Conservation (phyloP, 2,888 invertebrate species). For the Graphium colonna region DNA sequence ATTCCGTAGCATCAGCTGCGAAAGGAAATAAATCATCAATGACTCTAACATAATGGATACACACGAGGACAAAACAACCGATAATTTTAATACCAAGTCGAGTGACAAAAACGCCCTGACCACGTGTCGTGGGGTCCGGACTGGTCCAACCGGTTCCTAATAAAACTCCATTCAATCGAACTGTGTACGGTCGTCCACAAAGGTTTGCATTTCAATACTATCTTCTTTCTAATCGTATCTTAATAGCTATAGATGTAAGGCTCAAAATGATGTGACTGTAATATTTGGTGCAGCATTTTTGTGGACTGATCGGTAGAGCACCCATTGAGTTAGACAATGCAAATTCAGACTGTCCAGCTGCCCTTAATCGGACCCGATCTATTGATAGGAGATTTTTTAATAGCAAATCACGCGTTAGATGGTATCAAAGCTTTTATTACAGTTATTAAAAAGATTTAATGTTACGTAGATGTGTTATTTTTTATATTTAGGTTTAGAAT, state of each 20-base stretch:
- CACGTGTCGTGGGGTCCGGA: slow-evolving; percentile 70
- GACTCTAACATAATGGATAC: slow-evolving; percentile 31
- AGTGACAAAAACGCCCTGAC: slow-evolving; percentile 65
- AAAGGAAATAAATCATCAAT: slow-evolving; percentile 37
- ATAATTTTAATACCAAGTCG: slow-evolving; percentile 66
- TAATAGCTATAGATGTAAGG: background rate
- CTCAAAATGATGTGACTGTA: background rate
- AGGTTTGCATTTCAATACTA: slow-evolving; percentile 6
- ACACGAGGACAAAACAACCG: slow-evolving; percentile 53
- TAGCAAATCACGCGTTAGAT: slow-evolving; percentile 31
- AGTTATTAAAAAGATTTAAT: slow-evolving; percentile 21
- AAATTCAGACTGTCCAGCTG: slow-evolving; percentile 57
- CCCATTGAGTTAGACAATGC: slow-evolving; percentile 37
- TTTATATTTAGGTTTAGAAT: background rate
- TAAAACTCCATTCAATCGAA: slow-evolving; percentile 72
- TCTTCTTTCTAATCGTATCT: background rate
- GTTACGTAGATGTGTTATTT: slow-evolving; percentile 6
- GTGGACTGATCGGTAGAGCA: slow-evolving; percentile 34
- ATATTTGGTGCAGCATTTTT: slow-evolving; percentile 12
- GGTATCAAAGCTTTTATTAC: slow-evolving; percentile 27
- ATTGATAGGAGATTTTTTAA: slow-evolving; percentile 53
- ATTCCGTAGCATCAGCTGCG: slow-evolving; percentile 31
- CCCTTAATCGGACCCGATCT: slow-evolving; percentile 50
- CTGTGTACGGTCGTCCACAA: slow-evolving; percentile 32
- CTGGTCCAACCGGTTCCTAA: slow-evolving; percentile 70